A percentile compares a stretch with the other conserved stretches of the same genome.
Conservation (phyloP, 2,113 vertebrate species). For the Chauna torquata region DNA sequence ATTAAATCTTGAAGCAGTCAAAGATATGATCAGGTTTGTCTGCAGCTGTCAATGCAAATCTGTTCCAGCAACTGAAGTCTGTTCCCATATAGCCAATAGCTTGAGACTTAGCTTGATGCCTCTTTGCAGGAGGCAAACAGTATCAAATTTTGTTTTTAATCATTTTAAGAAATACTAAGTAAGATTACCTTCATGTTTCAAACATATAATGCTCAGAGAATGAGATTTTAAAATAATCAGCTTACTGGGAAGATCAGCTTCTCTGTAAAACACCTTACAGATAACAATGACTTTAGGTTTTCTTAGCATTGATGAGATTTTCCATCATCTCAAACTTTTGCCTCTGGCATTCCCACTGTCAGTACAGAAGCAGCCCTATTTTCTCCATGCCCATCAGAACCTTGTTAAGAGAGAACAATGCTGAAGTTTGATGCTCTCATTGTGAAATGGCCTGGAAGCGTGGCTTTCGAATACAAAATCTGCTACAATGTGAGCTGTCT, state of each 20-base stretch:
- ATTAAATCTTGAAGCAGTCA: background rate
- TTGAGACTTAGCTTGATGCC: background rate
- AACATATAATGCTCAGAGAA: background rate
- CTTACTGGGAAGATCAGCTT: constrained; percentile 1
- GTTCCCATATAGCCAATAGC: accelerated
- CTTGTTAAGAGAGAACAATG: background rate
- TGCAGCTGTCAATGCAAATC: background rate
- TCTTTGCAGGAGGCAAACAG: background rate
- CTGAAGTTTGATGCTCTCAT: background rate
- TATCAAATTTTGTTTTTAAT: background rate
- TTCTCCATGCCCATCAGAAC: background rate
- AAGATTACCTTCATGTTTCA: constrained; percentile 24
- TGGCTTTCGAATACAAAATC: background rate
- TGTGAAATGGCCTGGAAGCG: background rate
- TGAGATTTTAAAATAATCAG: constrained; percentile 24
- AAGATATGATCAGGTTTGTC: background rate
- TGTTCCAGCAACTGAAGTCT: background rate
- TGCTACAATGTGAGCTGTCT: background rate
- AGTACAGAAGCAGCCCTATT: background rate
- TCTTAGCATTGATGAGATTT: background rate
- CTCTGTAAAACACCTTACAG: background rate
- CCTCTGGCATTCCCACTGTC: background rate
- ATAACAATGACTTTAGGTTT: background rate
- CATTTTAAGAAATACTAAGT: background rate
- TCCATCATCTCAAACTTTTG: background rate